Evolutionary conservation across 1,140 invertebrate species (phyloP).

Genomic region (Lasaia peninsularis): DNA sequence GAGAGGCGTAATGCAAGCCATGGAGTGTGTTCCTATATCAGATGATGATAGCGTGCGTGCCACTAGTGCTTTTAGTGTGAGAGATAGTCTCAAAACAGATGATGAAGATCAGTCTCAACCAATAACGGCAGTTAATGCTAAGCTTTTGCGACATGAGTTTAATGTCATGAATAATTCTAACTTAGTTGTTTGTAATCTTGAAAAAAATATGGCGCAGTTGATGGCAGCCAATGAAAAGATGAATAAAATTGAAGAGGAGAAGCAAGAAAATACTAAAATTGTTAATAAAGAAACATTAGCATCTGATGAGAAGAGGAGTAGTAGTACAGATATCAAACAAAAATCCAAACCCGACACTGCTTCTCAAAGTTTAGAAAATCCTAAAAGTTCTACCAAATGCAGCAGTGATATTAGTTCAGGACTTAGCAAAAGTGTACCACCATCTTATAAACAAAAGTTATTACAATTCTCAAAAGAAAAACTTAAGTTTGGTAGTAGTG

Average conservation of each 20-base stretch:
- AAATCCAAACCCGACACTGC: conserved; percentile 61
- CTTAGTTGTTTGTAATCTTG: conserved; percentile 78
- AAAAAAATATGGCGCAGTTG: conserved; percentile 77
- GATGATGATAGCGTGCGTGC: conserved; percentile 74
- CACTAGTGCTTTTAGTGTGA: conserved; percentile 70
- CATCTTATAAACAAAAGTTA: conserved; percentile 73
- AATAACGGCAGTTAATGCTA: conserved; percentile 68
- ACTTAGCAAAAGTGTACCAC: conserved; percentile 73
- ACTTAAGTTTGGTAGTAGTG: conserved; percentile 66
- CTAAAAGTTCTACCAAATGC: conserved; percentile 67
- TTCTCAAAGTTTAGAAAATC: conserved; percentile 67
- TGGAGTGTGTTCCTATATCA: conserved; percentile 69
- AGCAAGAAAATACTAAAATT: conserved; percentile 52
- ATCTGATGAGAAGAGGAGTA: conserved; percentile 30
- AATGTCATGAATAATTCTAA: conserved; percentile 76
- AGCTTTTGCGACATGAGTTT: conserved; percentile 69
- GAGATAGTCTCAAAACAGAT: conserved; percentile 80
- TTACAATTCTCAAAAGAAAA: conserved; percentile 73
- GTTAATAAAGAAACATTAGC: conserved; percentile 34
- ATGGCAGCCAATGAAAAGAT: conserved; percentile 57
- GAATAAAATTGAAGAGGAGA: conserved; percentile 64
- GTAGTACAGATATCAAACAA: conserved; percentile 38
- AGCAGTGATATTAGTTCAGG: conserved; percentile 65
- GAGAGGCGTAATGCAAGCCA: conserved; percentile 48
- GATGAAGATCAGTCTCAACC: conserved; percentile 76